Conservation (phyloP, 1,140 invertebrate species). For the Bathynomus jamesi region DNA sequence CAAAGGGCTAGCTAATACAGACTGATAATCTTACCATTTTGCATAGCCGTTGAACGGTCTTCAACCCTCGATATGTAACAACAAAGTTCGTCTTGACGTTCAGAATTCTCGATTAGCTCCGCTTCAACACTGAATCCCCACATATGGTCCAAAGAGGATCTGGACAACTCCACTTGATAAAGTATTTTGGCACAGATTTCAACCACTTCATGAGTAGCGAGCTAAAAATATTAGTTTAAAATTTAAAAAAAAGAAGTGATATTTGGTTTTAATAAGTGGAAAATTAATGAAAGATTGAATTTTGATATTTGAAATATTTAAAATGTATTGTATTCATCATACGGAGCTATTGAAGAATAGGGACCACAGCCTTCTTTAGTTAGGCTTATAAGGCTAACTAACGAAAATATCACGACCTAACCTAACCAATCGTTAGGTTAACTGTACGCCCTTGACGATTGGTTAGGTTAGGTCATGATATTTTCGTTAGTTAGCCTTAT, state of each 20-base stretch:
- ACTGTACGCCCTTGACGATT: too few relatives aligned
- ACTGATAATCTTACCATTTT: conserved; percentile 85
- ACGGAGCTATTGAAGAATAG: too few relatives aligned
- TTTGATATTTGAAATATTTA: too few relatives aligned
- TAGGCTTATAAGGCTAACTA: too few relatives aligned
- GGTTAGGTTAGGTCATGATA: too few relatives aligned
- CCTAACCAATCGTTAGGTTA: too few relatives aligned
- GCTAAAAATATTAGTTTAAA: conserved; percentile 48
- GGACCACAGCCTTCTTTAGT: too few relatives aligned
- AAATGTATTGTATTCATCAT: too few relatives aligned
- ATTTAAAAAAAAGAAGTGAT: neutral
- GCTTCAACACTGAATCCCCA: conserved; percentile 97
- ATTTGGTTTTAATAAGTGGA: neutral
- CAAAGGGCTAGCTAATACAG: too few relatives aligned
- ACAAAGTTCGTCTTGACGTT: conserved; percentile 90
- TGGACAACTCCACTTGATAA: conserved; percentile 88
- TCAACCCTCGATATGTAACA: conserved; percentile 93
- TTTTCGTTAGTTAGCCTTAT: too few relatives aligned
- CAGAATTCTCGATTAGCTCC: conserved; percentile 89
- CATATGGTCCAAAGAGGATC: conserved; percentile 82
- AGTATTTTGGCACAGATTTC: conserved; percentile 94
- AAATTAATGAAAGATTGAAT: too few relatives aligned
- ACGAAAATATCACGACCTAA: too few relatives aligned
- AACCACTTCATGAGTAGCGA: conserved; percentile 89
- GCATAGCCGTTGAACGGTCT: conserved; percentile 87